A percentile compares a stretch with the other conserved stretches of the same genome.
Evolutionary conservation across 2,888 invertebrate species (phyloP).

Genomic region (Agonopterix heracliana): DNA sequence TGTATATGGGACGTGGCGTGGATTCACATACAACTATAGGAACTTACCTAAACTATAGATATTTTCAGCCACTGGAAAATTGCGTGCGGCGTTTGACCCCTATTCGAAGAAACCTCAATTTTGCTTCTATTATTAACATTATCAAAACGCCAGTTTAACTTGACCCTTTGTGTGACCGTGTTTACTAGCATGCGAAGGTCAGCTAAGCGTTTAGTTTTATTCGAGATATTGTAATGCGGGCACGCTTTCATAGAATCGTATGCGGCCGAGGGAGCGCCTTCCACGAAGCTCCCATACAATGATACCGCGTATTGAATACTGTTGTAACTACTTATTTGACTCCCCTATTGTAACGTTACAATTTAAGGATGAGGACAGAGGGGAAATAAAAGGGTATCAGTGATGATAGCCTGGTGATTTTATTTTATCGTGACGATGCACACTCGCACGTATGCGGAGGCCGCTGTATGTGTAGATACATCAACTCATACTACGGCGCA

Average conservation of each 20-base stretch:
- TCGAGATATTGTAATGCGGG: conserved; percentile 2
- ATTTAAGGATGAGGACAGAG: background rate
- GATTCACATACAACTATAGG: too few species aligned
- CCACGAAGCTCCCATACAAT: conserved; percentile 9
- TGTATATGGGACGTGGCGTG: too few species aligned
- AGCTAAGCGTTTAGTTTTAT: background rate
- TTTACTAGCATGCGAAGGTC: background rate
- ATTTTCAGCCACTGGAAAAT: background rate
- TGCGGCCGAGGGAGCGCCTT: conserved; percentile 10
- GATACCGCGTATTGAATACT: conserved; percentile 1
- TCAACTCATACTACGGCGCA: too few species aligned
- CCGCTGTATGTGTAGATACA: too few species aligned
- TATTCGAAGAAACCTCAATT: conserved; percentile 10
- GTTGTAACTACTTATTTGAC: background rate
- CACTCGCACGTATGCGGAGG: too few species aligned
- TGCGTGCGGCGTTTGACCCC: conserved; percentile 10
- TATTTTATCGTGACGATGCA: too few species aligned
- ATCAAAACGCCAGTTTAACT: background rate
- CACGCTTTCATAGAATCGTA: conserved; percentile 7
- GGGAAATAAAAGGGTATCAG: background rate
- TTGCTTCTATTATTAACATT: conserved; percentile 6
- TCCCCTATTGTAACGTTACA: background rate
- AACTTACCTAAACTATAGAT: too few species aligned
- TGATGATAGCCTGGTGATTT: too few species aligned
- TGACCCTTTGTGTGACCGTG: background rate